Base-by-base conservation (phyloP, 2,113 vertebrate species). In the Eudyptes chrysolophus region DNA sequence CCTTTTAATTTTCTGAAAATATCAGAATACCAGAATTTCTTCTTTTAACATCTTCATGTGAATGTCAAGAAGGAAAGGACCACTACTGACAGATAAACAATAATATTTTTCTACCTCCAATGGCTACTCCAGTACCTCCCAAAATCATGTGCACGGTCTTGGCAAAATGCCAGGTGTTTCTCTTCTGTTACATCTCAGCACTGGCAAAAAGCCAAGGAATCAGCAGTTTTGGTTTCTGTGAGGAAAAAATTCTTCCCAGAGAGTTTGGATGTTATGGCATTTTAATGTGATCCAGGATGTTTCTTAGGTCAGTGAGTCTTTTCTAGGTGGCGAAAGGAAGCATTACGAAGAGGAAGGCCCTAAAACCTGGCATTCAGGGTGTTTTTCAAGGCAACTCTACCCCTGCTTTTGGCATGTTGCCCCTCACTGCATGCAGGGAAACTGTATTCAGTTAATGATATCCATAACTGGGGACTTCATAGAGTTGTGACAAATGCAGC, bases 401-500 rank as follows among this genome's bases (percentile, higher is more conserved):
- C 27, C 69, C 51, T 38, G 54, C 54, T 81, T 52, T 78, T 80
- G 84, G 78, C 11, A 0, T 61, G 71, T 70, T 96, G 92, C 70
- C 78, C 34, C 51, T 82, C 49, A 38, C 70, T 68, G 64, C 57
- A 57, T 14, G 51, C 70, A 66, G 49, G 29, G 64, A 86, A 91
- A 46, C 89, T 74, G 18, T 26, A 58, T 46, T 93, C 48, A 49
- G 71, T 89, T 94, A 82, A 85, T 20, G 27, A 64, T 81, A 95
- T 88, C 71, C 88, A 75, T 44, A 94, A 40, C 69, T 86, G 86
- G 78, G 64, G 27, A 70, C 57, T 96, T 89, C 88, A 58, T 19
- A 76, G 64, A 54, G 77, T 89, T 94, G 78, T 91, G 87, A 70
- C 52, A 89, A 93, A 90, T 68, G 75, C 51, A 92, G 88, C 58